These are phyloP conservation scores for Lasioglossum leucozonium DNA, from an alignment of 2,888 invertebrate species.

Conservation along the genomic window DNA sequence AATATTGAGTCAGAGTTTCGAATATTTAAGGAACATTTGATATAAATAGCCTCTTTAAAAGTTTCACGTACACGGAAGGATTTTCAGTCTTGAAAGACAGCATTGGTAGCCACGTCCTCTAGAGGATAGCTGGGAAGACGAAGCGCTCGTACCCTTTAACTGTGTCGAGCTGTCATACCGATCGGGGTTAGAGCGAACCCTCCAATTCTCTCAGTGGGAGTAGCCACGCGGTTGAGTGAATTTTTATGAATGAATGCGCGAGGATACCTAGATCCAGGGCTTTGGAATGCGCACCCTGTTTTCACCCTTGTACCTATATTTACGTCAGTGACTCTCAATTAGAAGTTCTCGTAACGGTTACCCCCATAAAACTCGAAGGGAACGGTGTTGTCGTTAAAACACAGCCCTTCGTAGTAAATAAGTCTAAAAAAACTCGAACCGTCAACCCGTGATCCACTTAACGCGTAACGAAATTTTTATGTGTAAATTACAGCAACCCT, in stretches of 20 bases:
- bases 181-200: slow-evolving; percentile 72
- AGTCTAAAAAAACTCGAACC: slow-evolving; percentile 54
- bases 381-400: slow-evolving; percentile 48
- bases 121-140: slow-evolving; percentile 64
- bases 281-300: slow-evolving; percentile 74
- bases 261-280: slow-evolving; percentile 73
- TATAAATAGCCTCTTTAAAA: background rate
- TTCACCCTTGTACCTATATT: slow-evolving; percentile 73
- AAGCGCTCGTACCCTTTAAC: slow-evolving; percentile 67
- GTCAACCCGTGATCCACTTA: slow-evolving; percentile 42
- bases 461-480: background rate
- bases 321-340: slow-evolving; percentile 73
- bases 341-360: slow-evolving; percentile 56
- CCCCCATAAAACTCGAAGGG: slow-evolving; percentile 47
- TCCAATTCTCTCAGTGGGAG: slow-evolving; percentile 71
- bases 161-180: slow-evolving; percentile 68
- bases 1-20: background rate
- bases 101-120: slow-evolving; percentile 41
- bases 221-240: slow-evolving; percentile 74
- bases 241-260: slow-evolving; percentile 78
- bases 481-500: background rate
- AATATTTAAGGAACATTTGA: background rate
- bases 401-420: slow-evolving; percentile 45
- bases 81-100: slow-evolving; percentile 56
- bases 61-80: background rate